These are phyloP conservation scores for Macrobrachium nipponense DNA, from an alignment of 1,140 invertebrate genomes.

Conservation along the genomic window DNA sequence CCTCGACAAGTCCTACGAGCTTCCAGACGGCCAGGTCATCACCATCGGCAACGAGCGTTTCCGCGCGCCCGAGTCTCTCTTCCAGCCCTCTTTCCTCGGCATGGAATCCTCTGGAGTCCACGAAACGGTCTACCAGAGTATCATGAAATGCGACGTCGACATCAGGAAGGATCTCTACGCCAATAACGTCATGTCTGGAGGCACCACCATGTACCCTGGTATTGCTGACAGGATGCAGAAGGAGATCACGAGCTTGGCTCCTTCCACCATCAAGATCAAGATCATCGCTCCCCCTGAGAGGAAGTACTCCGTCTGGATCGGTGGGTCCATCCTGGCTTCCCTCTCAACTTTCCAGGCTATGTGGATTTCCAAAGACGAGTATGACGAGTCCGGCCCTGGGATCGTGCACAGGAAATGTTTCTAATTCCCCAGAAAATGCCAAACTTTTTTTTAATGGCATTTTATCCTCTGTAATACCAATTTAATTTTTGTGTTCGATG, in stretches of 20 bases:
- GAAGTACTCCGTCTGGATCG: constrained; percentile 30
- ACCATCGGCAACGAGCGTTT: constrained; percentile 6
- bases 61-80: constrained; percentile 71
- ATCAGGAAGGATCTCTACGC: constrained; percentile 32
- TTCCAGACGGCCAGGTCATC: constrained; percentile 9
- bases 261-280: constrained; percentile 37
- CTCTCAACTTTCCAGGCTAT: constrained; percentile 25
- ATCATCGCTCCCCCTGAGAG: constrained; percentile 29
- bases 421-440: background rate
- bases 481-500: no score
- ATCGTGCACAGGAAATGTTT: constrained; percentile 25
- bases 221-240: constrained; percentile 88
- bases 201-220: constrained; percentile 85
- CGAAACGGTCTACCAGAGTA: constrained; percentile 2
- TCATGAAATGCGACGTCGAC: constrained; percentile 25
- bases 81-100: constrained; percentile 94
- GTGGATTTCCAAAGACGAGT: constrained; percentile 22
- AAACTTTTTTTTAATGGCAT: no score
- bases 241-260: constrained; percentile 78
- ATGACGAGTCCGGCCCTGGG: constrained; percentile 13
- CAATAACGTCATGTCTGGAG: constrained; percentile 71
- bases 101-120: constrained; percentile 76
- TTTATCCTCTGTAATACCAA: no score
- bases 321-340: constrained; percentile 19
- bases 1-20: constrained; percentile 12